Base-by-base conservation (phyloP, 2,113 vertebrate species). In the Poeciliopsis retropinna region DNA sequence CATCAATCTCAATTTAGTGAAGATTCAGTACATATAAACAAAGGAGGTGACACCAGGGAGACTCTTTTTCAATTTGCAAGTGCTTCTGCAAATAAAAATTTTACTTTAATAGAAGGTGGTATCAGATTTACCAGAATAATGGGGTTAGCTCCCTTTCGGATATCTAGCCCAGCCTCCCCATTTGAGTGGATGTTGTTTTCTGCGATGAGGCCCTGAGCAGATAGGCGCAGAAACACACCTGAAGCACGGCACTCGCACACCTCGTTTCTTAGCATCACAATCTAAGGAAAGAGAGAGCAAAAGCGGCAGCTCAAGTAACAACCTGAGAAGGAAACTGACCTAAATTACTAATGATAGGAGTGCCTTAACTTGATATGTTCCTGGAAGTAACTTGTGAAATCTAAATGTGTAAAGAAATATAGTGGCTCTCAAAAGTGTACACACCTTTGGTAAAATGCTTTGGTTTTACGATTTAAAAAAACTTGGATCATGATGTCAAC, bases 161-260 rank as follows among this genome's bases (percentile, higher is more conserved):
- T 96, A 90, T 96, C 96, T 67, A 97, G 89, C 0, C 96, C 95
- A 0, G 96, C 96, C 90, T 97, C 94, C 0, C 94, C 94, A 0
- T 97, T 97, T 0, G 94, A 97, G 87, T 96, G 95, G 78, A 96
- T 96, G 75, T 94, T 95, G 91, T 97, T 97, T 79, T 96, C 96
- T 0, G 95, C 96, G 1, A 96, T 95, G 83, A 97, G 92, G 68
- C 96, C 95, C 76, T 95, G 95, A 10, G 93, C 95, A 0, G 94
- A 96, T 63, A 97, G 93, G n/a, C 95, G 94, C 41, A 96, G 89
- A 87, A 97, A 97, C 75, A 96, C 93, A 51, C 96, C 95, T 0
- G 96, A 96, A 0, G 95, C 95, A 73, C 94, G 93, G 89, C 96
- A 98, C 72, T 94, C 96, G 31, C 94, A 92, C 79, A 97, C 94